Conservation (phyloP, 2,113 vertebrate species). For the Erythrocebus patas region DNA sequence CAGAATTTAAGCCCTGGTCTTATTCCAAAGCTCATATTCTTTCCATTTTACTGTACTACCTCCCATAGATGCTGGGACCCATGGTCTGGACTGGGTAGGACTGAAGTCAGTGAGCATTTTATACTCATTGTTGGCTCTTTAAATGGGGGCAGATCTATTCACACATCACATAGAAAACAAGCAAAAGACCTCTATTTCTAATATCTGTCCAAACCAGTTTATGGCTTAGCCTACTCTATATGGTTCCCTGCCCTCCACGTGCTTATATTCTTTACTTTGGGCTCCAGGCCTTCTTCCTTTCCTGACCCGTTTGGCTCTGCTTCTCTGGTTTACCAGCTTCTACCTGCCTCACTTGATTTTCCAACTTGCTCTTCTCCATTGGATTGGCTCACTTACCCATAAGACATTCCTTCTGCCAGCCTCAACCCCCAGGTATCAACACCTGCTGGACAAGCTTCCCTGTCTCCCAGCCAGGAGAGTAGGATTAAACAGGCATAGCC, state of each 20-base stretch:
- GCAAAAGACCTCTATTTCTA: neutral
- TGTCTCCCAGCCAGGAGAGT: neutral
- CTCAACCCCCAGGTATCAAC: neutral
- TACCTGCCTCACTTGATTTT: neutral
- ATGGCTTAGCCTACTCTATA: neutral
- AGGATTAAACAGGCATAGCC: neutral
- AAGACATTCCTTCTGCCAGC: neutral
- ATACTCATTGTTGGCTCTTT: neutral
- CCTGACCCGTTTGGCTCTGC: neutral
- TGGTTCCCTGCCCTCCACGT: neutral
- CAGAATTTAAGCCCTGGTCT: neutral
- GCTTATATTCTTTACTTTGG: neutral
- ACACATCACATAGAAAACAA: neutral
- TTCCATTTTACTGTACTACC: neutral
- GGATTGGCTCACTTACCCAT: neutral
- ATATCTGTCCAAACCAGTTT: neutral
- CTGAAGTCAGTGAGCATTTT: neutral
- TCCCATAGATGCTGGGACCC: neutral
- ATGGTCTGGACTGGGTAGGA: neutral
- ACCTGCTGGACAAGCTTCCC: neutral
- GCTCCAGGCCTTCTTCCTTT: neutral
- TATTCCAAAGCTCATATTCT: neutral
- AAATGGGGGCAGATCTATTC: neutral
- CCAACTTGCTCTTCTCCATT: neutral
- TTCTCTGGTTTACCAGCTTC: slow-evolving; percentile 28